phyloP scores from a whole-genome alignment of 2,113 vertebrate genomes.

The Pluvianellus socialis region DNA sequence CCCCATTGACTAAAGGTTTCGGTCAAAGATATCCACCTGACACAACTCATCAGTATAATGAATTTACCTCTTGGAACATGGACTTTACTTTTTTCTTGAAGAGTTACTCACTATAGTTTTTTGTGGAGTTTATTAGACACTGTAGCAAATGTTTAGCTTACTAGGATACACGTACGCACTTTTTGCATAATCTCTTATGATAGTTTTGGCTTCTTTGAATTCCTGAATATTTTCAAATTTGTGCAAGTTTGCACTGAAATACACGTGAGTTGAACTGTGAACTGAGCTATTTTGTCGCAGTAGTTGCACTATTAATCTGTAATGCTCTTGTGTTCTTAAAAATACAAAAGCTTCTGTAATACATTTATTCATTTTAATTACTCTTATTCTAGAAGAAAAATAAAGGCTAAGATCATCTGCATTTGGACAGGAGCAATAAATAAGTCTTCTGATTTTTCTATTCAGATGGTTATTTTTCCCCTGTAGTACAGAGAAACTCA shows the following conservation, averaged over 20 bases:
- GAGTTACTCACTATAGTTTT: not conserved
- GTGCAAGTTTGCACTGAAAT: not conserved
- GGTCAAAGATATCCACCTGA: not conserved
- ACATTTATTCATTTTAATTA: not conserved
- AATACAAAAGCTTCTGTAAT: not conserved
- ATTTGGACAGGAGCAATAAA: not conserved
- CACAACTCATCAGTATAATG: not conserved
- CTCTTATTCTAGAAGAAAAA: not conserved
- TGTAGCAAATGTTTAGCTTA: conserved; percentile 10
- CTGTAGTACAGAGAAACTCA: not conserved
- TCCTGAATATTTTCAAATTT: not conserved
- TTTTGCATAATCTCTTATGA: not conserved
- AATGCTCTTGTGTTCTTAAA: not conserved
- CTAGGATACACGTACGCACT: not conserved
- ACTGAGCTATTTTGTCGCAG: not conserved
- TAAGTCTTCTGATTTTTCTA: not conserved
- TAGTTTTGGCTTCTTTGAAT: not conserved
- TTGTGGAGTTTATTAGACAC: conserved; percentile 2
- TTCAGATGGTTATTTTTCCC: not conserved
- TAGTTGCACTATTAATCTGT: not conserved
- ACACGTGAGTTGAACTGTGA: not conserved
- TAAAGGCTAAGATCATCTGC: not conserved
- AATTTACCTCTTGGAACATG: conserved; percentile 13
- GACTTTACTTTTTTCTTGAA: conserved; percentile 5
- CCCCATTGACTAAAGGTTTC: not conserved